Evolutionary conservation across 1,140 invertebrate genomes (phyloP).

Genomic region (Lordiphosa collinella): DNA sequence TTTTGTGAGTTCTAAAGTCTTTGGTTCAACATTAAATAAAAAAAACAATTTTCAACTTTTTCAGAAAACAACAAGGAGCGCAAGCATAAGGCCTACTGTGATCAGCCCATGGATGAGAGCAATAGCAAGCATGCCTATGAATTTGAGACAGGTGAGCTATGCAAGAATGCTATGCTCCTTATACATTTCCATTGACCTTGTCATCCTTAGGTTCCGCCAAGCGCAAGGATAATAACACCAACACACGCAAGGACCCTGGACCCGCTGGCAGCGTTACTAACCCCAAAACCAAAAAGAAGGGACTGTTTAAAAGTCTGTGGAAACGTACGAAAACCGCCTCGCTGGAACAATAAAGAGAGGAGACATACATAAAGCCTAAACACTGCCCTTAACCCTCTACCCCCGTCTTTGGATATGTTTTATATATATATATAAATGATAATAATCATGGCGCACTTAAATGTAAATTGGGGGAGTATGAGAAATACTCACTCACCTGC

Average conservation of each 20-base stretch:
- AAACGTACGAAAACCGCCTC: slow-evolving; percentile 90
- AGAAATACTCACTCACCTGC: slow-evolving; percentile 20
- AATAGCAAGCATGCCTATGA: slow-evolving; percentile 66
- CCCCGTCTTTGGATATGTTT: slow-evolving; percentile 19
- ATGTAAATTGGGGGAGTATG: slow-evolving; percentile 20
- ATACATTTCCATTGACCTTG: too few species aligned
- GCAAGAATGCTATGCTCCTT: too few species aligned
- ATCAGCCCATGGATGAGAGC: slow-evolving; percentile 57
- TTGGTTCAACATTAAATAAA: too few species aligned
- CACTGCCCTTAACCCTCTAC: slow-evolving; percentile 35
- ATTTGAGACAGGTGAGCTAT: slow-evolving; percentile 52
- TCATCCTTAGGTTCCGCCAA: slow-evolving; percentile 82
- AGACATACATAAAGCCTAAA: slow-evolving; percentile 17
- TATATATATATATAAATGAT: slow-evolving; percentile 31
- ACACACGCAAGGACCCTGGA: slow-evolving; percentile 40
- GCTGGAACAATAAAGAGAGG: slow-evolving; percentile 84
- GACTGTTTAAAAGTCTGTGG: slow-evolving; percentile 91
- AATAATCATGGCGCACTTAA: slow-evolving; percentile 44
- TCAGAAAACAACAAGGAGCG: slow-evolving; percentile 65
- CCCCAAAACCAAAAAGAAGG: slow-evolving; percentile 85
- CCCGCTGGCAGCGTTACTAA: slow-evolving; percentile 41
- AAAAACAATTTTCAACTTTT: background rate
- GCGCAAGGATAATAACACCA: slow-evolving; percentile 42
- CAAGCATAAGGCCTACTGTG: slow-evolving; percentile 67
- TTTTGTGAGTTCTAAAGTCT: too few species aligned